Base-by-base conservation (phyloP, 2,888 invertebrate genomes). In the Chouioia cunea region DNA sequence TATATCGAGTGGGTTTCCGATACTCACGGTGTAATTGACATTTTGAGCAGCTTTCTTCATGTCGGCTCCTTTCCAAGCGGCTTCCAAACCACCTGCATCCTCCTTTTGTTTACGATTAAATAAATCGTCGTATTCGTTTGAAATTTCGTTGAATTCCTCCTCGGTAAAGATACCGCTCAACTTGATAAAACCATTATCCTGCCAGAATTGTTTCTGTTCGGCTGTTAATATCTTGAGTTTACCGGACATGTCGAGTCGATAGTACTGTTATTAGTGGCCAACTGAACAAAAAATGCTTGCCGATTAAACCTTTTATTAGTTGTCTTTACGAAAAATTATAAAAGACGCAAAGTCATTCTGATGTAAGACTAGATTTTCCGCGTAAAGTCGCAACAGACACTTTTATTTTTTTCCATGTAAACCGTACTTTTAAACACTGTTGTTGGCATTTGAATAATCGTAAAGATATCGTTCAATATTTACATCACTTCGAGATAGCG, bases 61-160 rank as follows among this genome's bases (percentile, higher is more conserved):
- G 8, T 87, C 87, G n/a, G 87, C 85, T 8, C 89, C 90, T 0
- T 82, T 82, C 90, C 89, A 90, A 0, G 88, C 86, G 48, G 89
- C 87, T 77, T 90, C 90, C 78, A 88, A 83, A 71, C 88, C 87
- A 4, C 59, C 43, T 14, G 84, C 76, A 72, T 86, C 82, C 73
- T 81, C 79, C 1, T 74, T 60, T 65, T 86, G 86, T 78, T 89
- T 89, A 65, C 86, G 83, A 36, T 81, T 79, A 75, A 90, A 90
- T 68, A 90, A 75, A 53, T 86, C 81, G 76, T 89, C 86, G 75
- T 90, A 90, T 65, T 88, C 88, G 8, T 82, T 76, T 0, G 83
- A 86, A 50, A 90, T 86, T 66, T 83, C 82, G 14, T 86, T 80
- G 15, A 90, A 78, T 74, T 89, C 88, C 23, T 85, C 80, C 0